phyloP scores from a whole-genome alignment of 92 coral and sea anemone species.

The Umimayanthus kanabou region DNA sequence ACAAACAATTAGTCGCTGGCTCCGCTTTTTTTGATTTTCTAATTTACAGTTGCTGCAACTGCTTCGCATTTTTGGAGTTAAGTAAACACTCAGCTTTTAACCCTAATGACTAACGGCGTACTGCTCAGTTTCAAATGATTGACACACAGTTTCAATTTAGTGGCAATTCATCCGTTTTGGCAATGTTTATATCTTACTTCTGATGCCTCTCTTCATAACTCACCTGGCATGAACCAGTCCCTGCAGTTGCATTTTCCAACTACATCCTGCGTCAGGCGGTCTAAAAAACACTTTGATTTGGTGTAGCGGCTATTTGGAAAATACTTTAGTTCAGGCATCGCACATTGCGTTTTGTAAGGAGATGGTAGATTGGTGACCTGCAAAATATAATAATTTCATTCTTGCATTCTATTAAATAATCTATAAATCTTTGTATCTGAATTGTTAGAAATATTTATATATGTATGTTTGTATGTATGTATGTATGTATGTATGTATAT shows the following conservation, averaged over 20 bases:
- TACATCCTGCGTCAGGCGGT: conserved; percentile 78
- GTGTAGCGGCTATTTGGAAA: conserved; percentile 66
- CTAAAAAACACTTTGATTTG: conserved; percentile 88
- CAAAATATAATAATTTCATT: not conserved
- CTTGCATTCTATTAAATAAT: not conserved
- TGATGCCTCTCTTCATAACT: not conserved
- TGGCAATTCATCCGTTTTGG: too few species aligned
- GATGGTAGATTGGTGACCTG: conserved; percentile 78
- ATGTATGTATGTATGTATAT: not conserved
- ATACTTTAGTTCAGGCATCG: conserved; percentile 78
- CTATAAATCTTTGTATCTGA: not conserved
- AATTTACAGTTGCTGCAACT: too few species aligned
- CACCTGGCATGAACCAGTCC: conserved; percentile 93
- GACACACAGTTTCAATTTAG: too few species aligned
- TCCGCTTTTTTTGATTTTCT: too few species aligned
- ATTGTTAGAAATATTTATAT: not conserved
- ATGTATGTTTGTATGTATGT: not conserved
- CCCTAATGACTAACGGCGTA: too few species aligned
- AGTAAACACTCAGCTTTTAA: too few species aligned
- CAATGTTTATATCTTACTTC: too few species aligned
- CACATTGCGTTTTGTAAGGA: conserved; percentile 81
- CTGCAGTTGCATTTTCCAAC: conserved; percentile 65
- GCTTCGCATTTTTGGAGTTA: too few species aligned
- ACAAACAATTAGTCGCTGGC: too few species aligned
- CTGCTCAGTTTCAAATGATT: too few species aligned